Conservation (phyloP, 2,797 vertebrate genomes). For the Eulemur mongoz region DNA sequence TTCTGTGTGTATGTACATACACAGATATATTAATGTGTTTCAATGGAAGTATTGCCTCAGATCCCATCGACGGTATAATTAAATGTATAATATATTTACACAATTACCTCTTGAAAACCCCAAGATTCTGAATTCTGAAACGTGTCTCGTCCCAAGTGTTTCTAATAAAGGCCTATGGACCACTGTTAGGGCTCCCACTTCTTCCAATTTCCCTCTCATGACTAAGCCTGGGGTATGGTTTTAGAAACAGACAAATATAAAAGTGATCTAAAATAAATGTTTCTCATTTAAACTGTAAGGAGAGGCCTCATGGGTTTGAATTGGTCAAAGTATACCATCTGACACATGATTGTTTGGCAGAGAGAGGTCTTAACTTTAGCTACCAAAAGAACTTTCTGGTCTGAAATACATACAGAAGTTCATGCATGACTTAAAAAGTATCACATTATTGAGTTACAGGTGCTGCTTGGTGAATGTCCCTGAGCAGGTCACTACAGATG, state of each 20-base stretch:
- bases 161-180: background rate
- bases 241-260: background rate
- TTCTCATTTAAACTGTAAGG: background rate
- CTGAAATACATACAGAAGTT: background rate
- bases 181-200: background rate
- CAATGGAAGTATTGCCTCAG: background rate
- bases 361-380: background rate
- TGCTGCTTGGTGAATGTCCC: background rate
- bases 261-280: background rate
- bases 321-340: background rate
- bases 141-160: background rate
- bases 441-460: too few relatives aligned
- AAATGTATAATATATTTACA: background rate
- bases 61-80: background rate
- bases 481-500: background rate
- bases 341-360: background rate
- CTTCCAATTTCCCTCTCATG: background rate
- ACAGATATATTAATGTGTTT: background rate
- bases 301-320: background rate
- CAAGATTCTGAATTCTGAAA: background rate
- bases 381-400: background rate
- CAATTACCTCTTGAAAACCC: background rate
- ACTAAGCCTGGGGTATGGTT: background rate
- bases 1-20: background rate
- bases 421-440: background rate